phyloP scores from a whole-genome alignment of 1,140 invertebrate genomes.

The Penaeus japonicus region DNA sequence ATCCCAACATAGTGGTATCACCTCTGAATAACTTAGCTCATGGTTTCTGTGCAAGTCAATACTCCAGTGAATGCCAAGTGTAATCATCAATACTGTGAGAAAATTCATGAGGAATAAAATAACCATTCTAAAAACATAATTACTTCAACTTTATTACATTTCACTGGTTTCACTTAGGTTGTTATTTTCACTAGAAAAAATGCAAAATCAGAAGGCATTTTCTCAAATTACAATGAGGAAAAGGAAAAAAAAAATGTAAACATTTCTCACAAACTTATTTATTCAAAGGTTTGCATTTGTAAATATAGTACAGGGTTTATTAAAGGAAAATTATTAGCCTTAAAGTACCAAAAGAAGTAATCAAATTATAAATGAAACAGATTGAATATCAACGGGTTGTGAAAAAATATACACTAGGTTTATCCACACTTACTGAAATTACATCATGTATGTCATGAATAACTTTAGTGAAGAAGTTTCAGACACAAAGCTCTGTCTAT shows the following conservation, averaged over 20 bases:
- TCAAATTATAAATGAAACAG: constrained; percentile 43
- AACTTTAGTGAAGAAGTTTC: constrained; percentile 21
- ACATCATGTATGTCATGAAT: constrained; percentile 19
- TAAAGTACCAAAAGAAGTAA: constrained; percentile 38
- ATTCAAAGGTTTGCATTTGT: constrained; percentile 47
- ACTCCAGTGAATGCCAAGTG: no score
- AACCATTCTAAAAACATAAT: no score
- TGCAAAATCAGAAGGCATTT: neutral
- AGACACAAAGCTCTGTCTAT: constrained; percentile 30
- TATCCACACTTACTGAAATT: constrained; percentile 48
- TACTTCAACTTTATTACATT: no score
- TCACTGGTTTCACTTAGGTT: no score
- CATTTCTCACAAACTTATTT: constrained; percentile 47
- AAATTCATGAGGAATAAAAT: no score
- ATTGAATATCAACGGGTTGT: constrained; percentile 32
- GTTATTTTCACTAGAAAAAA: neutral
- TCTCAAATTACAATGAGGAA: neutral
- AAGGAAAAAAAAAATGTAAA: constrained; percentile 11
- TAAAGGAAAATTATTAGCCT: constrained; percentile 38
- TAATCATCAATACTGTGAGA: no score
- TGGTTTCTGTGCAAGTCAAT: no score
- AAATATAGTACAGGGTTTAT: constrained; percentile 45
- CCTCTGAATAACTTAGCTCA: no score
- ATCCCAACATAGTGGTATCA: no score
- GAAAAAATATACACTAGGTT: constrained; percentile 54